Percentiles rank a stretch among this genome's conserved stretches.
Conservation (phyloP, 2,888 invertebrate genomes). For the Xestia ashworthii region DNA sequence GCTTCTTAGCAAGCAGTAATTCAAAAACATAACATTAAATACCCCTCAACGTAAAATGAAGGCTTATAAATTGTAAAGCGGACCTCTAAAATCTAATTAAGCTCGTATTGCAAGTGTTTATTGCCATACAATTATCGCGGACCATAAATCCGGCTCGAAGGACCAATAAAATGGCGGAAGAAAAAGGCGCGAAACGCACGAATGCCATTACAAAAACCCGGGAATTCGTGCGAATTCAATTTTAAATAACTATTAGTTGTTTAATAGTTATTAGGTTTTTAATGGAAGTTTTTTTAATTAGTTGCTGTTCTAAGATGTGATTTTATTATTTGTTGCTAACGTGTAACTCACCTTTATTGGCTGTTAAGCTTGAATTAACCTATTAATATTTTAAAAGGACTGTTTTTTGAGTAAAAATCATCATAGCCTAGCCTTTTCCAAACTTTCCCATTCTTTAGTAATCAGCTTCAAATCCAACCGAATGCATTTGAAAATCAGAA, state of each 20-base stretch:
- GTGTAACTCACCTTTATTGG: constrained; percentile 3
- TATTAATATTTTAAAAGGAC: constrained; percentile 1
- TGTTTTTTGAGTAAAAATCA: background rate
- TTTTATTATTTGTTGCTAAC: constrained; percentile 5
- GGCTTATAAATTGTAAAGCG: constrained; percentile 68
- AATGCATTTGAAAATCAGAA: background rate
- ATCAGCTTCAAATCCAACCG: background rate
- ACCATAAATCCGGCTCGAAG: constrained; percentile 80
- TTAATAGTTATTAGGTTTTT: constrained; percentile 56
- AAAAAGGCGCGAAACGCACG: constrained; percentile 73
- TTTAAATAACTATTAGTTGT: constrained; percentile 63
- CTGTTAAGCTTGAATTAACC: background rate
- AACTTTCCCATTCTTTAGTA: background rate
- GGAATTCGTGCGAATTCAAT: constrained; percentile 55
- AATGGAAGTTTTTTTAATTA: constrained; percentile 41
- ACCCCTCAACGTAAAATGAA: constrained; percentile 22
- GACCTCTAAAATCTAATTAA: constrained; percentile 78
- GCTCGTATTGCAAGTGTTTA: constrained; percentile 81
- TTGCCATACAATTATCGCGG: constrained; percentile 76
- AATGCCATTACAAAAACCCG: constrained; percentile 66
- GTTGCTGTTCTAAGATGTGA: constrained; percentile 22
- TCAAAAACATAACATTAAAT: constrained; percentile 25
- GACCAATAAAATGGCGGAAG: constrained; percentile 81
- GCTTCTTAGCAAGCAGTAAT: background rate
- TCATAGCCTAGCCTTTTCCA: background rate